Conservation (phyloP, 2,888 invertebrate species). For the Meiosimyza decipiens region DNA sequence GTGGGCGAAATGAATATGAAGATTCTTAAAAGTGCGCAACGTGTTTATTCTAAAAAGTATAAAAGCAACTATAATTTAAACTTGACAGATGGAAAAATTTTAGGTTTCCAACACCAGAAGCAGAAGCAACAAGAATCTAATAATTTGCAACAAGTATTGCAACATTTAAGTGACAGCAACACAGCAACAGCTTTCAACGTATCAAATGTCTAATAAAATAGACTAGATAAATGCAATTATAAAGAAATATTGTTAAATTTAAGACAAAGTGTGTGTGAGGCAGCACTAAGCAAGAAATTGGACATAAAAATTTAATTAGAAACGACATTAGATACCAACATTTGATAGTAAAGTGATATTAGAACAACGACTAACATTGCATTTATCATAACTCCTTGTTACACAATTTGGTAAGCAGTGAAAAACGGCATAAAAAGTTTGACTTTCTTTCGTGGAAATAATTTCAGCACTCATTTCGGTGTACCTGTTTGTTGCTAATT, state of each 20-base stretch:
- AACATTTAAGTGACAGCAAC: background rate
- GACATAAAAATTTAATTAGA: too few species aligned
- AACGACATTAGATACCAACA: too few species aligned
- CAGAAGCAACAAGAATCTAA: conserved; percentile 31
- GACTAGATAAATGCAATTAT: too few species aligned
- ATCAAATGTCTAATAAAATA: background rate
- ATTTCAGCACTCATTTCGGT: background rate
- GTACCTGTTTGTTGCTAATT: too few species aligned
- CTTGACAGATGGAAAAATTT: conserved; percentile 27
- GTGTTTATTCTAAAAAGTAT: conserved; percentile 39
- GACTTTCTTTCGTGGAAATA: background rate
- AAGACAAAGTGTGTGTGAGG: too few species aligned
- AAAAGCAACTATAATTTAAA: conserved; percentile 6
- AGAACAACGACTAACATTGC: too few species aligned
- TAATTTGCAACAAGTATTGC: background rate
- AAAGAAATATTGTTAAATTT: too few species aligned
- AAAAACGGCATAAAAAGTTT: background rate
- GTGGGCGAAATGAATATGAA: conserved; percentile 51
- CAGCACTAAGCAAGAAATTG: too few species aligned
- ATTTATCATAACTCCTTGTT: background rate
- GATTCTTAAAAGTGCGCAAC: conserved; percentile 47
- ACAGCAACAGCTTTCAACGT: background rate
- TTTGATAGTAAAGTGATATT: too few species aligned
- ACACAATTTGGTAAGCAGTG: background rate
- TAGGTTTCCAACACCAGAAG: conserved; percentile 3